Evolutionary conservation across 1,140 invertebrate species (phyloP).

Genomic region (Solenopsis fugax): DNA sequence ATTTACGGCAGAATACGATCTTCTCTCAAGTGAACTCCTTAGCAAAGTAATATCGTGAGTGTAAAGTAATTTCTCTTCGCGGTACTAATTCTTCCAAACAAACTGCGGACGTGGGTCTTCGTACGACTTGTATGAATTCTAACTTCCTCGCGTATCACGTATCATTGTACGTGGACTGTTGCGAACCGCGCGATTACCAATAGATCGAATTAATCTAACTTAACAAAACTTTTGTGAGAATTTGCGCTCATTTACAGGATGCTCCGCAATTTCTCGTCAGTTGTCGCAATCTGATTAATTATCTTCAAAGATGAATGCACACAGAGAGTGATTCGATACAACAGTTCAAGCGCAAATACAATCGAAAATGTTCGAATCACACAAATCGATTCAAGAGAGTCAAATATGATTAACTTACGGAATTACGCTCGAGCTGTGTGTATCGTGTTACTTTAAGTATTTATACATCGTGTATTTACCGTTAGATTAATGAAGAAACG

Average conservation of each 20-base stretch:
- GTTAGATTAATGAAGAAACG: conserved; percentile 30
- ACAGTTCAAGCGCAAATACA: neutral
- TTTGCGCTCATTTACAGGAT: neutral
- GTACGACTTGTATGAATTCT: conserved; percentile 53
- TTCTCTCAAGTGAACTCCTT: conserved; percentile 1
- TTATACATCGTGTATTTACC: neutral
- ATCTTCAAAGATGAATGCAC: neutral
- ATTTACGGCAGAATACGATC: neutral
- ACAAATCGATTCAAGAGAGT: neutral
- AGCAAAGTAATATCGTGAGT: conserved; percentile 27
- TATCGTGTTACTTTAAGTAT: conserved; percentile 8
- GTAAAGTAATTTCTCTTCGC: conserved; percentile 14
- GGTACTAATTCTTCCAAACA: conserved; percentile 71
- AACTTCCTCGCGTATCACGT: conserved; percentile 22
- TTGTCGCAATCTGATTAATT: conserved; percentile 9
- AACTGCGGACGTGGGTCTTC: conserved; percentile 62
- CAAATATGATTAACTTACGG: neutral
- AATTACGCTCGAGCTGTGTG: neutral
- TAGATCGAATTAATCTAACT: conserved; percentile 6
- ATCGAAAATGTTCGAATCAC: neutral
- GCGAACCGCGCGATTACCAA: conserved; percentile 3
- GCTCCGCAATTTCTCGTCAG: neutral
- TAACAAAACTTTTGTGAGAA: neutral
- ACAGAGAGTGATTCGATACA: neutral
- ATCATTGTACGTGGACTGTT: conserved; percentile 18